Evolutionary conservation across 2,113 vertebrate genomes (phyloP), one percentile per base, ranked within the genome.

Genomic region (Bujurquina vittata): DNA sequence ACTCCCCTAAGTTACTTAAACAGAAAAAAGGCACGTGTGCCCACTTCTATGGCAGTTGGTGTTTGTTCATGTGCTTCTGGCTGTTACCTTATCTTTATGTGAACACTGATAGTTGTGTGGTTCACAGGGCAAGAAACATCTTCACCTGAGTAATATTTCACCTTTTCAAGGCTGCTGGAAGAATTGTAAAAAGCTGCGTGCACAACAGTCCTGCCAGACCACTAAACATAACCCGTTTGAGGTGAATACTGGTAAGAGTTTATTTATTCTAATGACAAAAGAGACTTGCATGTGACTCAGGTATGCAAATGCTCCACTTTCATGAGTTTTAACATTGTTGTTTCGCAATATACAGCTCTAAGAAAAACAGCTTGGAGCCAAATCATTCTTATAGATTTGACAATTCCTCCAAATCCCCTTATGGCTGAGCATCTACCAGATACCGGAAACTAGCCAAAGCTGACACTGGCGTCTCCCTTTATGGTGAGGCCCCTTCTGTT

Each of bases 1-100:
- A 11, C n/a, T 49, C 35, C 7, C 14, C 5, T n/a, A 37, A 2
- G 22, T 75, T 77, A 74, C n/a, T 35, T 49, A 65, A 23, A 55
- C 56, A 52, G 56, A 22, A 57, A 22, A 57, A 33, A 14, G 33
- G 17, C 65, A 72, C 4, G 1, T 75, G 15, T 72, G 12, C 58
- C 7, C 56, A 40, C 65, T 72, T 88, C 77, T 81, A 82, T 81
- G 65, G 56, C 2, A 4, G 62, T 43, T 15, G 58, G 5, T 17
- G 54, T 75, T 85, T 77, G 60, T 18, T 17, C 23, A 58, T 26
- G 2, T 31, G 58, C 10, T 29, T 23, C 37, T n/a, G n/a, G 35
- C 80, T 46, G 0, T 75, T 20, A 11, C 17, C 23, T 61, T 5
- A 57, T 57, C 76, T 80, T 40, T 0, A 26, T 18, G 46, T 31